These are phyloP conservation scores for Epizoanthus rinbou DNA, from an alignment of 92 coral and sea anemone genomes.

Conservation along the genomic window DNA sequence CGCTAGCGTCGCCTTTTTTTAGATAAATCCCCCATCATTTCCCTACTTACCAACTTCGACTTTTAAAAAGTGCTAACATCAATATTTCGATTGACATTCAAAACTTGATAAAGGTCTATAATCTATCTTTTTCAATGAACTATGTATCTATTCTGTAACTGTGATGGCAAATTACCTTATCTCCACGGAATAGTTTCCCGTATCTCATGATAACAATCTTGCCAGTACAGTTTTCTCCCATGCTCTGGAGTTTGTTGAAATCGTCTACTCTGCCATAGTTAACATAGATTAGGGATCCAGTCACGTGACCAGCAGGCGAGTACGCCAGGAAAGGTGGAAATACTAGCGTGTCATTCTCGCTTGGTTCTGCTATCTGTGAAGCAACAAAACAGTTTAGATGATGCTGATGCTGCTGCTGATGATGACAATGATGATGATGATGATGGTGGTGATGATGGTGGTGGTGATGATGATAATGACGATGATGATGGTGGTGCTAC, in stretches of 20 bases:
- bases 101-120: too few species aligned
- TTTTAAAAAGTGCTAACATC: too few species aligned
- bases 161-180: conserved; percentile 58
- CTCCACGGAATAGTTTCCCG: conserved; percentile 81
- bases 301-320: conserved; percentile 79
- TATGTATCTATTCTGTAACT: not conserved
- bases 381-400: not conserved
- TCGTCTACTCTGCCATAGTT: conserved; percentile 84
- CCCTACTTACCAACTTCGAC: too few species aligned
- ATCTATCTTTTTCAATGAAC: too few species aligned
- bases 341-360: conserved; percentile 77
- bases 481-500: too few species aligned
- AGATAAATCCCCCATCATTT: too few species aligned
- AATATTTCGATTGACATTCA: too few species aligned
- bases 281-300: conserved; percentile 76
- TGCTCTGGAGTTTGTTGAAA: conserved; percentile 49
- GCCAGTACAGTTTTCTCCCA: conserved; percentile 65
- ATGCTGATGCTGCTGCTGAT: not conserved
- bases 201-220: conserved; percentile 83
- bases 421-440: too few species aligned
- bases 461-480: too few species aligned
- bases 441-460: too few species aligned
- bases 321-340: conserved; percentile 80
- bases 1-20: too few species aligned
- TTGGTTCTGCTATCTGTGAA: conserved; percentile 61